Percentiles rank a stretch among this genome's conserved stretches.
These are phyloP conservation scores for Tachycineta bicolor DNA, from an alignment of 2,113 vertebrate species.

Conservation along the genomic window DNA sequence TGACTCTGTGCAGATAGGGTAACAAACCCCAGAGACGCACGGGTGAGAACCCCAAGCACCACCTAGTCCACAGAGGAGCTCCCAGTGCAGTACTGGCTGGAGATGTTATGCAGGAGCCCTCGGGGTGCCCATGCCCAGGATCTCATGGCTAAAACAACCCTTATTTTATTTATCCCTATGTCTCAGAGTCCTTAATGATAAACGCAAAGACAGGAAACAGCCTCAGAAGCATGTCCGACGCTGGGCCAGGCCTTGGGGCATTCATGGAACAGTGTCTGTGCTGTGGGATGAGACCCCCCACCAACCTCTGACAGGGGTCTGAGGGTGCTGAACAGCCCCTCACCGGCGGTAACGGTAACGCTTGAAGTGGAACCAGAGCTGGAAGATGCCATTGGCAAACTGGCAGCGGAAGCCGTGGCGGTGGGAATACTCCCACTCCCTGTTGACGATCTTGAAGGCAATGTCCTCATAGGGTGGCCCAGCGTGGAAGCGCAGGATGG, in stretches of 20 bases:
- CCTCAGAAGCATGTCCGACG: background rate
- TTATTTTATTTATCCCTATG: slow-evolving; percentile 41
- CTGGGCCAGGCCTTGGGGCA: background rate
- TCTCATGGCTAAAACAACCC: background rate
- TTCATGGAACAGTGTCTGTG: fast-evolving
- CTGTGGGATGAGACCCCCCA: fast-evolving
- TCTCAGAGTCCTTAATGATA: background rate
- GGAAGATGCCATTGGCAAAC: slow-evolving; percentile 97
- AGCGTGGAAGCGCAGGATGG: slow-evolving; percentile 92
- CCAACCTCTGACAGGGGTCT: fast-evolving
- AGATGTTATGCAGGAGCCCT: fast-evolving
- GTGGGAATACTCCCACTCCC: slow-evolving; percentile 97
- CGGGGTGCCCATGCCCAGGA: fast-evolving
- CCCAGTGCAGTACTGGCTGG: background rate
- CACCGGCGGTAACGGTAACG: slow-evolving; percentile 93
- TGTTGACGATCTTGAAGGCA: slow-evolving; percentile 93
- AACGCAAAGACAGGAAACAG: background rate
- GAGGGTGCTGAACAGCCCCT: background rate
- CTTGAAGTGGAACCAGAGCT: slow-evolving; percentile 99
- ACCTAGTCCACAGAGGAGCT: background rate
- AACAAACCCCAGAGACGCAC: background rate
- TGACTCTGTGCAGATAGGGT: fast-evolving
- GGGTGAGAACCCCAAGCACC: background rate
- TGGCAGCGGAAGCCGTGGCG: slow-evolving; percentile 97
- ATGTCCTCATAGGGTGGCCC: slow-evolving; percentile 97